These are phyloP conservation scores for Perithous albicinctus DNA, from an alignment of 2,888 invertebrate species.

Conservation along the genomic window DNA sequence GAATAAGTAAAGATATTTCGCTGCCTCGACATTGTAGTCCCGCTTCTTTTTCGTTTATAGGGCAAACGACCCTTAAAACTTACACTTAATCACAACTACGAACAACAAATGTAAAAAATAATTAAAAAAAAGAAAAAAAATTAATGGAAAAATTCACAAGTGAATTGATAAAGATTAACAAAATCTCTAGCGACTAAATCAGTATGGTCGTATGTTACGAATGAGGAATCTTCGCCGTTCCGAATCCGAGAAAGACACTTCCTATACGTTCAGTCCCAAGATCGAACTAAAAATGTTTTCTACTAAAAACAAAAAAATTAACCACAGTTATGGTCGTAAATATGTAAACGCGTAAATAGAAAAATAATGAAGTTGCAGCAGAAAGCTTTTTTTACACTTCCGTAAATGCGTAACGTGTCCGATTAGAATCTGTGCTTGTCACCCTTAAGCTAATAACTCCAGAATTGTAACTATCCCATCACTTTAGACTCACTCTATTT, in stretches of 20 bases:
- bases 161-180: conserved; percentile 57
- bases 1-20: conserved; percentile 41
- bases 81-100: conserved; percentile 61
- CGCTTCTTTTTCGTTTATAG: conserved; percentile 47
- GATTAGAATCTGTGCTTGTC: conserved; percentile 69
- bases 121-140: conserved; percentile 2
- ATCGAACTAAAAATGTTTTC: conserved; percentile 34
- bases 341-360: conserved; percentile 22
- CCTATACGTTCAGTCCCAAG: conserved; percentile 26
- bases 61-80: conserved; percentile 39
- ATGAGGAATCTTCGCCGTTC: conserved; percentile 10
- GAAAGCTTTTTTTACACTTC: conserved; percentile 49
- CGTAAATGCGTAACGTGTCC: conserved; percentile 64
- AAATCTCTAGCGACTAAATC: conserved; percentile 55
- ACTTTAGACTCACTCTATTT: too few species aligned
- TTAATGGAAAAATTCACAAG: conserved; percentile 27
- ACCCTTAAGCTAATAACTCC: conserved; percentile 63
- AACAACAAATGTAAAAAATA: conserved; percentile 57
- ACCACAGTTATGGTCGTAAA: conserved; percentile 16
- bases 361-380: conserved; percentile 47
- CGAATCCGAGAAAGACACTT: conserved; percentile 25
- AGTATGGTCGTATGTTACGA: conserved; percentile 25
- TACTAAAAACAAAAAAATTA: conserved; percentile 21
- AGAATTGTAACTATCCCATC: too few species aligned
- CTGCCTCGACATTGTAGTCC: conserved; percentile 23